phyloP scores from a whole-genome alignment of 2,888 invertebrate genomes.

The Noctua janthina region DNA sequence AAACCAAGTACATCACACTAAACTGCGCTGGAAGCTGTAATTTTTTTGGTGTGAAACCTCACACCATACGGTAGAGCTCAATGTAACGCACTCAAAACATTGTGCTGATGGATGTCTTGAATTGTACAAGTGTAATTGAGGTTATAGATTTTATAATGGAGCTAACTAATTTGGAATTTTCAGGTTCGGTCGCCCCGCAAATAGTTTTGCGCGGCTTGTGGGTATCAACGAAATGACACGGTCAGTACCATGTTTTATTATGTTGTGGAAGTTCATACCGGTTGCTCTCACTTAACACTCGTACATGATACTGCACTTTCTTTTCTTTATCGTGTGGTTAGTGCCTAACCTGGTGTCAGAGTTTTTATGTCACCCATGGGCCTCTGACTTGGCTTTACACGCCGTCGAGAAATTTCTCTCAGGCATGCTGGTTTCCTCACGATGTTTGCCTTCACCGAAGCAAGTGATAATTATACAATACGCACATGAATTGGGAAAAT shows the following conservation, averaged over 20 bases:
- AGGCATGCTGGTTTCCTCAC: too few species aligned
- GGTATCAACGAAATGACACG: background rate
- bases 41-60: background rate
- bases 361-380: too few species aligned
- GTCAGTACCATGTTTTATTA: background rate
- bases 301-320: too few species aligned
- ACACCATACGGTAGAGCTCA: background rate
- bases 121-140: background rate
- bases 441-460: too few species aligned
- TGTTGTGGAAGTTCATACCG: background rate
- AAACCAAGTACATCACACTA: background rate
- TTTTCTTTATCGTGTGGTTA: too few species aligned
- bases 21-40: background rate
- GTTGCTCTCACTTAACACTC: background rate
- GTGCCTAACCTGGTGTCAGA: too few species aligned
- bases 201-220: background rate
- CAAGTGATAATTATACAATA: too few species aligned
- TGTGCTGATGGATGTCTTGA: background rate
- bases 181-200: background rate
- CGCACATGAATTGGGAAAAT: too few species aligned
- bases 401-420: too few species aligned
- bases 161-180: background rate
- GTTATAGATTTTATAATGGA: background rate
- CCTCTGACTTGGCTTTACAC: too few species aligned
- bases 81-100: background rate